Base-by-base conservation (phyloP, 2,888 invertebrate genomes). In the Pocota personata region DNA sequence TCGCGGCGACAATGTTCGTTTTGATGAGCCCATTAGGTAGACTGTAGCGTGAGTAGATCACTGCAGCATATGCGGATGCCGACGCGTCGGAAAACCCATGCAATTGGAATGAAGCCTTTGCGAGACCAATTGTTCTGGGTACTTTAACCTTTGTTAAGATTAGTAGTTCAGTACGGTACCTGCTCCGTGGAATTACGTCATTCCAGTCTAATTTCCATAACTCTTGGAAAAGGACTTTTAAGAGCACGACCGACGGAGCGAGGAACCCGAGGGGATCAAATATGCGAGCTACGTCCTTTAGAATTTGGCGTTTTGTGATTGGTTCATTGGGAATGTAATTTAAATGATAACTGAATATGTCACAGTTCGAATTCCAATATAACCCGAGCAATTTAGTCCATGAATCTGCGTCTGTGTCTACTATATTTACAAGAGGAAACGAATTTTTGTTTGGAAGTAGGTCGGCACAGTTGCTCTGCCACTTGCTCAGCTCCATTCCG, bases 81-180 rank as follows among this genome's bases (percentile, higher is more conserved):
- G 78, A 79, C 8, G 76, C 87, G n/a, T 82, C 79, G 7, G 64
- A 55, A 37, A 82, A 24, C 0, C 10, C 79, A 19, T 58, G 69
- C n/a, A 79, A 24, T 46, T 82, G 40, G 5, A 76, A 58, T 2
- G 32, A 27, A 7, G 2, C 8, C 24, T 32, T 52, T 60, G 32
- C 43, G 1, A 37, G 8, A 5, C 58, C 58, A 5, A 58, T 21
- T 0, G 7, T 58, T 37, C 58, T 40, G 2, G 60, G 60, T 2
- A 43, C 27, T 4, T n/a, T n/a, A n/a, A n/a, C n/a, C n/a, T n/a
- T n/a, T n/a, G n/a, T n/a, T n/a, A n/a, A n/a, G n/a, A n/a, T n/a
- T n/a, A n/a, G n/a, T 40, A 2, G 67, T 67, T 67, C 52, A 10
- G 12, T 62, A 30, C 58, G 66, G 43, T 32, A 82, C 7, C 2